Base-by-base conservation (phyloP, 2,113 vertebrate species). In the Struthio camelus region DNA sequence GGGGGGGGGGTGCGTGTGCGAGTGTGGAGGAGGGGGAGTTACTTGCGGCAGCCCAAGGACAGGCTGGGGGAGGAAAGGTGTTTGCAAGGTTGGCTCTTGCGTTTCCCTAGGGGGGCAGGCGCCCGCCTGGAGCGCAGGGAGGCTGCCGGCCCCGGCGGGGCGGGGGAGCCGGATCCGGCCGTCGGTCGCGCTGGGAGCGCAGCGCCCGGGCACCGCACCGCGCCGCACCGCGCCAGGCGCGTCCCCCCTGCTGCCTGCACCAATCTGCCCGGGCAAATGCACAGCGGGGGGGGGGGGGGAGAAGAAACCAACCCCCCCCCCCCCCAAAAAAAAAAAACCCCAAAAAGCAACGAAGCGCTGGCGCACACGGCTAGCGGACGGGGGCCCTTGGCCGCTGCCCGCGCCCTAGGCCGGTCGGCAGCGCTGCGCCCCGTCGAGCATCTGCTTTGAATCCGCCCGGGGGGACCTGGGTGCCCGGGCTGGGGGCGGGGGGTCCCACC, bases 11-110 rank as follows among this genome's bases (percentile, higher is more conserved):
- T n/a, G n/a, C n/a, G n/a, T n/a, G n/a, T n/a, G n/a, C n/a, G n/a
- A n/a, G n/a, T n/a, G 34, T 8, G 25, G 27, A 42, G 50, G 13
- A 28, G 46, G 46, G 81, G 65, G 30, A 28, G 72, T 3, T 38
- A 27, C 50, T 82, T 87, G 90, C 91, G 73, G 91, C 91, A 89
- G 85, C 80, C 73, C 58, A 79, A 93, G 73, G 80, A 70, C 90
- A 51, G 84, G 30, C 22, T 65, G 65, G 67, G 76, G n/a, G n/a
- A n/a, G n/a, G n/a, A n/a, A 83, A 88, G 79, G 92, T 73, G 62
- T n/a, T n/a, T n/a, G n/a, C n/a, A n/a, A n/a, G n/a, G n/a, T n/a
- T n/a, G n/a, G n/a, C n/a, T n/a, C n/a, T n/a, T n/a, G n/a, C n/a
- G n/a, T n/a, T n/a, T n/a, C n/a, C n/a, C n/a, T n/a, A n/a, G n/a